phyloP scores from a whole-genome alignment of 2,797 vertebrate species.

The Masticophis lateralis region DNA sequence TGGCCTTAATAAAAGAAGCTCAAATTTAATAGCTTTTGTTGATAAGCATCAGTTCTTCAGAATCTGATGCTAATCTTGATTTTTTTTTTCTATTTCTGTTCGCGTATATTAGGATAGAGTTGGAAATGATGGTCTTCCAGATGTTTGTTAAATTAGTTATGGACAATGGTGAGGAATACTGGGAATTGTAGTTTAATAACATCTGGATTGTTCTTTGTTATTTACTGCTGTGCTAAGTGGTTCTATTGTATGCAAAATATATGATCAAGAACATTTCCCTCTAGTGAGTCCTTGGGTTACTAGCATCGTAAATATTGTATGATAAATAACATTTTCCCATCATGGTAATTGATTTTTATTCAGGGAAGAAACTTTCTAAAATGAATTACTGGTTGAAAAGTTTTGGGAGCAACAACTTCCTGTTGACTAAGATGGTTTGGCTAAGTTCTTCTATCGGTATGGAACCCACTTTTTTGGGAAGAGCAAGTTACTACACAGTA shows the following conservation, averaged over 20 bases:
- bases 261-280: neutral
- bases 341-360: neutral
- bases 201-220: neutral
- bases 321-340: neutral
- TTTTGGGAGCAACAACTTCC: neutral
- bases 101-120: neutral
- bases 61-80: neutral
- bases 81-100: neutral
- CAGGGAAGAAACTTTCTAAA: neutral
- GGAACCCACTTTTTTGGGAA: neutral
- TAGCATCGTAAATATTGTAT: neutral
- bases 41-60: neutral
- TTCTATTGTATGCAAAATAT: neutral
- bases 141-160: neutral
- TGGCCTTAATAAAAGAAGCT: neutral
- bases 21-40: neutral
- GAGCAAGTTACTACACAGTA: neutral
- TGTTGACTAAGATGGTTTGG: neutral
- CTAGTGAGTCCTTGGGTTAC: neutral
- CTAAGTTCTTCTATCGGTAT: neutral
- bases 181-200: neutral
- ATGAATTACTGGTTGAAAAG: neutral
- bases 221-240: neutral
- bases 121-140: neutral
- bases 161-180: neutral